These are phyloP conservation scores for Manduca sexta DNA, from an alignment of 1,140 invertebrate species.

Conservation along the genomic window DNA sequence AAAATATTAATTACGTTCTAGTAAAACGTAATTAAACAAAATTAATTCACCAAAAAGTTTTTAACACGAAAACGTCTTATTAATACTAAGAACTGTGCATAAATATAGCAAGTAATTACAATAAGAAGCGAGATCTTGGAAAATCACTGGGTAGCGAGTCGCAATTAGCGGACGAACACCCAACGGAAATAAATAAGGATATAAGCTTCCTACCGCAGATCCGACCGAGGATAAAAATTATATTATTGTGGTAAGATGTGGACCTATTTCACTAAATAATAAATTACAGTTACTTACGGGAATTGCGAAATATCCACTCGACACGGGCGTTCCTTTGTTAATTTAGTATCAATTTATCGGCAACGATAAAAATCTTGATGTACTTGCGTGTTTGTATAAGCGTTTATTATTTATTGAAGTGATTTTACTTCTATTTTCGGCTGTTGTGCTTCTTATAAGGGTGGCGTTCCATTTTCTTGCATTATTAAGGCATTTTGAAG, in stretches of 20 bases:
- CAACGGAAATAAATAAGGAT: slow-evolving; percentile 70
- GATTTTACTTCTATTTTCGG: too few relatives aligned
- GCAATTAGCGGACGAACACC: slow-evolving; percentile 65
- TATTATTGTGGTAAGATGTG: slow-evolving; percentile 33
- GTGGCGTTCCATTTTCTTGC: too few relatives aligned
- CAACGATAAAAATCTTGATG: not conserved
- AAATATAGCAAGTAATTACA: slow-evolving; percentile 62
- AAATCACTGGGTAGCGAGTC: slow-evolving; percentile 61
- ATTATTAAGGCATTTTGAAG: too few relatives aligned
- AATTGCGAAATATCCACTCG: slow-evolving; percentile 5
- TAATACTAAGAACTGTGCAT: slow-evolving; percentile 24
- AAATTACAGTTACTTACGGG: slow-evolving; percentile 9
- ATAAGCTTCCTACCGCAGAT: slow-evolving; percentile 50
- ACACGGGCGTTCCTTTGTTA: slow-evolving; percentile 1
- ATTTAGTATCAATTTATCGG: slow-evolving; percentile 7
- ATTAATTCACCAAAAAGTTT: too few relatives aligned
- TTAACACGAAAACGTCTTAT: too few relatives aligned
- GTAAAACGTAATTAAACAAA: too few relatives aligned
- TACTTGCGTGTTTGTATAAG: not conserved
- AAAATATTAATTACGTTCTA: too few relatives aligned
- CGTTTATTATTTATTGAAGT: too few relatives aligned
- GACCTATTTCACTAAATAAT: slow-evolving; percentile 11
- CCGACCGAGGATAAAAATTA: slow-evolving; percentile 51
- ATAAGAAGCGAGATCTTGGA: slow-evolving; percentile 63
- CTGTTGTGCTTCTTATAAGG: too few relatives aligned